Evolutionary conservation across 2,888 invertebrate species (phyloP), one percentile per base, ranked within the genome.

Genomic region (Idaea dimidiata): DNA sequence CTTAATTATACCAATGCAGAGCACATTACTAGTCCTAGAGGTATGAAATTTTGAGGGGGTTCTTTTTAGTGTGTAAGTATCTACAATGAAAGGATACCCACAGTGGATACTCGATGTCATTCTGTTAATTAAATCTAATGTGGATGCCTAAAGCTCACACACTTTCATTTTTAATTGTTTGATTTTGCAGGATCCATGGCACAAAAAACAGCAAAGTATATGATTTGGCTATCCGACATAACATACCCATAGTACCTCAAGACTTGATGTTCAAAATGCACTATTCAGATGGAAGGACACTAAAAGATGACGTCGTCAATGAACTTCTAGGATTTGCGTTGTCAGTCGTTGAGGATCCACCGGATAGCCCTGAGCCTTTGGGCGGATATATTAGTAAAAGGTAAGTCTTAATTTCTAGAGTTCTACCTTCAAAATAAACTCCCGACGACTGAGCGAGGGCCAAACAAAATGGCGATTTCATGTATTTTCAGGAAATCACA

Each of bases 111-210:
- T n/a, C n/a, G n/a, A n/a, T n/a, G n/a, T n/a, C 16, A 6, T 6
- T 55, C 8, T 6, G 17, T 58, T 17, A 8, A 3, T 24, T 16
- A 16, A 24, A 24, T 1, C 5, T 5, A 24, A 24, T 24, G 1
- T 24, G 24, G 3, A 24, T 5, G 5, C 24, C 24, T 24, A 3
- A 5, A 1, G 5, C 24, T 24, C 5, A 24, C 24, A 5, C 24
- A 24, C 24, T 24, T 24, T 24, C 5, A 24, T 24, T 24, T 3
- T 24, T 24, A 24, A 24, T 24, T 24, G 1, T 3, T 24, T 24
- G 5, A 24, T 24, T 5, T 24, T 33, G 4, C 70, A 89, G 90
- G 90, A 88, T 90, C 59, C 90, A 90, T 58, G 90, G 90, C 0
- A 79, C 79, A 1, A 58, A 64, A 0, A 62, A 67, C 0, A 84